phyloP scores from a whole-genome alignment of 2,797 vertebrate genomes.

The Rhodeus uyekii region DNA sequence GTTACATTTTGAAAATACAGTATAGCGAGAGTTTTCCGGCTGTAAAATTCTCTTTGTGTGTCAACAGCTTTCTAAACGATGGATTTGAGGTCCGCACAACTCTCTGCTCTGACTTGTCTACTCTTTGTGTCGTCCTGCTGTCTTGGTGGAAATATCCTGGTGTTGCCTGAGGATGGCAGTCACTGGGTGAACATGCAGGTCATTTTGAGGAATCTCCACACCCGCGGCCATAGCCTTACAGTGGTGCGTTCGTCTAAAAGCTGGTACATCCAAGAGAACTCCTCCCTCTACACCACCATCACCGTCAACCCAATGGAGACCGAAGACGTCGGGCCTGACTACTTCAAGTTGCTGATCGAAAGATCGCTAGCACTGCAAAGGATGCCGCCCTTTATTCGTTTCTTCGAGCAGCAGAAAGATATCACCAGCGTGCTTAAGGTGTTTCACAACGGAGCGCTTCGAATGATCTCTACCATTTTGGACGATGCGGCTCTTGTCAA shows the following conservation, averaged over 20 bases:
- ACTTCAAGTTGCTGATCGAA: conserved; percentile 39
- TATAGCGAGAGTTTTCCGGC: too few relatives aligned
- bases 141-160: conserved; percentile 56
- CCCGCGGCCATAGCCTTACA: conserved; percentile 55
- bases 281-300: conserved; percentile 51
- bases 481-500: conserved; percentile 46
- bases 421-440: conserved; percentile 13
- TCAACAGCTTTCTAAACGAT: conserved; percentile 48
- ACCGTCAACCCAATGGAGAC: conserved; percentile 40
- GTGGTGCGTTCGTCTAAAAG: conserved; percentile 57
- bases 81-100: conserved; percentile 30
- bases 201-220: conserved; percentile 56
- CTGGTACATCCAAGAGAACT: conserved; percentile 56
- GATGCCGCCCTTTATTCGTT: conserved; percentile 46
- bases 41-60: conserved; percentile 17
- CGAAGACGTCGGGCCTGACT: conserved; percentile 10
- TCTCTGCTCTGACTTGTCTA: conserved; percentile 23
- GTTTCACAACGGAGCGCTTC: conserved; percentile 50
- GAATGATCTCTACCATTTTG: conserved; percentile 55
- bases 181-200: conserved; percentile 67
- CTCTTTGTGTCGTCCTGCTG: conserved; percentile 33
- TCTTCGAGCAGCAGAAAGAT: conserved; percentile 55
- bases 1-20: too few relatives aligned
- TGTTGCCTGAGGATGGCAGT: conserved; percentile 63
- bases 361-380: conserved; percentile 36